These are phyloP conservation scores for Eurosta solidaginis DNA, from an alignment of 1,140 invertebrate genomes.

Conservation along the genomic window DNA sequence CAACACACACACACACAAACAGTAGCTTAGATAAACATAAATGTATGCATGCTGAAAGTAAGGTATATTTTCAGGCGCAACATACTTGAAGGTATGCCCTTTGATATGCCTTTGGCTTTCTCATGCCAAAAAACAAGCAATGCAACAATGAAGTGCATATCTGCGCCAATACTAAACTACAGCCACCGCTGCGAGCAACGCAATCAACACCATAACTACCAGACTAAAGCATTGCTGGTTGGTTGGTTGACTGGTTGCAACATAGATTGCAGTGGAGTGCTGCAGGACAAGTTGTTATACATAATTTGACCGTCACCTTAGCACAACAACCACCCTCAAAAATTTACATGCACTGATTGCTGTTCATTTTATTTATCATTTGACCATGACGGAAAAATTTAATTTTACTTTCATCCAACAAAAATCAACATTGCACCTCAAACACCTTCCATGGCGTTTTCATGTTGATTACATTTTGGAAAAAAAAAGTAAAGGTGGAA, in stretches of 20 bases:
- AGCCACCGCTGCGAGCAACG: not conserved
- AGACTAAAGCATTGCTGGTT: not conserved
- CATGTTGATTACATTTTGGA: not conserved
- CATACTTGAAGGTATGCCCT: constrained; percentile 1
- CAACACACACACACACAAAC: not conserved
- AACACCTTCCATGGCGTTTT: not conserved
- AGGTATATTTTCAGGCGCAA: not conserved
- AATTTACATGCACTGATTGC: not conserved
- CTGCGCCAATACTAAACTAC: not conserved
- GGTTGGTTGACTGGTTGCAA: not conserved
- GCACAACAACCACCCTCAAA: not conserved
- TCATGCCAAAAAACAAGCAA: not conserved
- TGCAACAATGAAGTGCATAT: not conserved
- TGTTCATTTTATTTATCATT: not conserved
- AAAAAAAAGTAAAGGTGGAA: not conserved
- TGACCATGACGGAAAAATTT: constrained; percentile 12
- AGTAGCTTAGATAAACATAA: not conserved
- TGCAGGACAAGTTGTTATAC: not conserved
- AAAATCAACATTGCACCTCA: not conserved
- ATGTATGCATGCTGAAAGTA: not conserved
- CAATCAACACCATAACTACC: not conserved
- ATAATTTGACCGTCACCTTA: not conserved
- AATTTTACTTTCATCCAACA: no score
- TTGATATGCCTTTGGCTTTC: constrained; percentile 31
- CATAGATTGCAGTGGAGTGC: not conserved